Evolutionary conservation across 2,113 vertebrate species (phyloP).

Genomic region (Boulengeromyrus knoepffleri): DNA sequence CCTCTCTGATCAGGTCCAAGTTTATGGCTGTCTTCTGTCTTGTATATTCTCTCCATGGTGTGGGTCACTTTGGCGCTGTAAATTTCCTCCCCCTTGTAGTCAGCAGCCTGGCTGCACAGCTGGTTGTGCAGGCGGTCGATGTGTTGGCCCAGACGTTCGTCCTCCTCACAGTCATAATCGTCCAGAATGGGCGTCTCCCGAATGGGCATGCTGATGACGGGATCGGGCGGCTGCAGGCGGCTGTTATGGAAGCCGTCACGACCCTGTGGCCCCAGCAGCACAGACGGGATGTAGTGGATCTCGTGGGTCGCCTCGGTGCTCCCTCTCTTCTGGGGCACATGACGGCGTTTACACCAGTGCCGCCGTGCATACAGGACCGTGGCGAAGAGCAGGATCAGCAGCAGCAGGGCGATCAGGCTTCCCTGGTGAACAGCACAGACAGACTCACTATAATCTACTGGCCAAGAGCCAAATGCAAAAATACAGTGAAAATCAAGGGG

Average conservation of each 20-base stretch:
- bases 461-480: too few species aligned
- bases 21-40: slow-evolving; percentile 68
- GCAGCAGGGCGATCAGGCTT: slow-evolving; percentile 84
- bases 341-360: slow-evolving; percentile 85
- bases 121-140: slow-evolving; percentile 47
- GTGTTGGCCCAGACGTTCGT: slow-evolving; percentile 60
- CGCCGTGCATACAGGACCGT: slow-evolving; percentile 86
- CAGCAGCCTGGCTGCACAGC: slow-evolving; percentile 55
- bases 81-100: slow-evolving; percentile 67
- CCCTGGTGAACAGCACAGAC: slow-evolving; percentile 63
- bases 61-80: slow-evolving; percentile 66
- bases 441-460: not conserved
- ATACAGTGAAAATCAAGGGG: not conserved
- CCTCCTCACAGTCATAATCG: slow-evolving; percentile 85
- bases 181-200: slow-evolving; percentile 94
- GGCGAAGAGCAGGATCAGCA: slow-evolving; percentile 87
- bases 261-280: slow-evolving; percentile 84
- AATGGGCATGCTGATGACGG: slow-evolving; percentile 88
- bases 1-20: slow-evolving; percentile 80
- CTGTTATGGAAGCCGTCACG: slow-evolving; percentile 80
- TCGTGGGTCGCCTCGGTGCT: slow-evolving; percentile 95
- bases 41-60: slow-evolving; percentile 67
- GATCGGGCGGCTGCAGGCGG: slow-evolving; percentile 75
- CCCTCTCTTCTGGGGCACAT: slow-evolving; percentile 89
- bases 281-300: slow-evolving; percentile 97